Conservation (phyloP, 2,113 vertebrate species). For the Caloenas nicobarica region DNA sequence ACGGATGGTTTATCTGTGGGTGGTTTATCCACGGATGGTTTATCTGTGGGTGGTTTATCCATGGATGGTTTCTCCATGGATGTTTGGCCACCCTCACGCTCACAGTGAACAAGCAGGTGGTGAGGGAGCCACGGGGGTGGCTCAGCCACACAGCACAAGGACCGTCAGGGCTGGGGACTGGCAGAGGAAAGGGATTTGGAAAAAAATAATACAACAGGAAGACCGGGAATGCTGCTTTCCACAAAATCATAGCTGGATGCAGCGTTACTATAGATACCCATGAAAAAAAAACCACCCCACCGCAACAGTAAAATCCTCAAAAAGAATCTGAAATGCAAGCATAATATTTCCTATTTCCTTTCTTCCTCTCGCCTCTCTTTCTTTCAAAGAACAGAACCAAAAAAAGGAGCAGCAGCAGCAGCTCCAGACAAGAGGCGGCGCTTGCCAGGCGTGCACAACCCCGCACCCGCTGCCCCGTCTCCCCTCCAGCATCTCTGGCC, state of each 20-base stretch:
- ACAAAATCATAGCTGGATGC: background rate
- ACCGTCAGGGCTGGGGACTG: fast-evolving
- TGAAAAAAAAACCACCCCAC: background rate
- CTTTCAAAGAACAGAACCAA: background rate
- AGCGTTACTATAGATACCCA: slow-evolving; percentile 61
- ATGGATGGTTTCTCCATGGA: background rate
- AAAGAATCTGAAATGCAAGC: slow-evolving; percentile 4
- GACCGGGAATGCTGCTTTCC: background rate
- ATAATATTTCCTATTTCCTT: background rate
- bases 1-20: background rate
- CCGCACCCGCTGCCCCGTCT: background rate
- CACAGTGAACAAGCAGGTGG: background rate
- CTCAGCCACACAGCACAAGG: background rate
- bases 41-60: background rate
- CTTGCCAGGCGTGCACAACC: background rate
- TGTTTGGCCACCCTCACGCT: background rate
- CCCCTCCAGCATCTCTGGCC: background rate
- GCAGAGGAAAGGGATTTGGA: background rate
- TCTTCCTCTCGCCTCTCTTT: background rate
- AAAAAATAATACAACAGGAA: background rate
- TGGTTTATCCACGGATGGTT: background rate
- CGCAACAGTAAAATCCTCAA: background rate
- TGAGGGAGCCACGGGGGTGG: fast-evolving
- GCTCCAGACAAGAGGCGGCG: background rate
- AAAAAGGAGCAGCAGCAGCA: slow-evolving; percentile 17